A percentile compares a stretch with the other conserved stretches of the same genome.
Conservation (phyloP, 2,113 vertebrate species). For the Oryctolagus cuniculus region mOryCun1.1 NC_091439.1:122803501-122804000, state of each 20-base stretch:
- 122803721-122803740: background rate
- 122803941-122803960: background rate
- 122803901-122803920: background rate
- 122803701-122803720: background rate
- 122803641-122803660: background rate
- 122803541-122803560: background rate
- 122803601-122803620: background rate
- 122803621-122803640: background rate
- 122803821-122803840: background rate
- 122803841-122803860: background rate
- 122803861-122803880: background rate
- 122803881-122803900: too few species aligned
- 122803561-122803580: too few species aligned
- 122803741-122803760: background rate
- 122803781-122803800: background rate
- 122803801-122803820: background rate
- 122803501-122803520: background rate
- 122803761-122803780: background rate
- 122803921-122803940: fast-evolving
- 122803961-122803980: background rate
- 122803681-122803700: background rate
- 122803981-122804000: background rate
- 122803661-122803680: background rate
- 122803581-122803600: background rate
- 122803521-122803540: background rate